These are phyloP conservation scores for Andricus grossulariae DNA, from an alignment of 1,140 invertebrate genomes.

Conservation along the genomic window DNA sequence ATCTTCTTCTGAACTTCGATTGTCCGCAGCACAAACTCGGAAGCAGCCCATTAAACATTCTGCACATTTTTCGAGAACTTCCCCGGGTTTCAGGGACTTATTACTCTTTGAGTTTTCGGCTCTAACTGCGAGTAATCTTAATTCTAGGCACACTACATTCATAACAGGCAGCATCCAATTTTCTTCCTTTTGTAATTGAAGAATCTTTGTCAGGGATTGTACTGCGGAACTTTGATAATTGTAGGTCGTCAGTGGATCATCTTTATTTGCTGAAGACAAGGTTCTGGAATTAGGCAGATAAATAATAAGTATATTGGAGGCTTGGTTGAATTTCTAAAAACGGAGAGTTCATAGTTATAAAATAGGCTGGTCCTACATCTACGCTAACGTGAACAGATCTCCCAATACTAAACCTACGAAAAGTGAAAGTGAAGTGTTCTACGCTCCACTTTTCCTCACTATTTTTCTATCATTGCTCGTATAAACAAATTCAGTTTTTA, in stretches of 20 bases:
- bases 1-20: slow-evolving; percentile 86
- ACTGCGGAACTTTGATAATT: slow-evolving; percentile 86
- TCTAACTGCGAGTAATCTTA: slow-evolving; percentile 88
- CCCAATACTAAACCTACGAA: background rate
- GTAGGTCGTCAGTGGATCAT: slow-evolving; percentile 87
- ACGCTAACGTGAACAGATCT: no score
- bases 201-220: slow-evolving; percentile 87
- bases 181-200: slow-evolving; percentile 94
- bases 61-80: slow-evolving; percentile 94
- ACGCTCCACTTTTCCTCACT: background rate
- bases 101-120: slow-evolving; percentile 80
- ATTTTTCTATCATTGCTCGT: background rate
- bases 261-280: slow-evolving; percentile 79
- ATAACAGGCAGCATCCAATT: slow-evolving; percentile 97
- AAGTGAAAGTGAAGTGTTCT: background rate
- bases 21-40: slow-evolving; percentile 96
- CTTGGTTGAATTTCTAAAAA: no score
- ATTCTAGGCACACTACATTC: slow-evolving; percentile 91
- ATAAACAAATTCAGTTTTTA: no score
- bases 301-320: no score
- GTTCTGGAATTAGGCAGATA: slow-evolving; percentile 71
- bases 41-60: slow-evolving; percentile 96
- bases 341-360: no score
- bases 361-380: no score
- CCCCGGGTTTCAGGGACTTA: slow-evolving; percentile 79